A percentile compares a stretch with the other conserved stretches of the same genome.
phyloP scores from a whole-genome alignment of 2,888 invertebrate genomes.

The Blera fallax region DNA sequence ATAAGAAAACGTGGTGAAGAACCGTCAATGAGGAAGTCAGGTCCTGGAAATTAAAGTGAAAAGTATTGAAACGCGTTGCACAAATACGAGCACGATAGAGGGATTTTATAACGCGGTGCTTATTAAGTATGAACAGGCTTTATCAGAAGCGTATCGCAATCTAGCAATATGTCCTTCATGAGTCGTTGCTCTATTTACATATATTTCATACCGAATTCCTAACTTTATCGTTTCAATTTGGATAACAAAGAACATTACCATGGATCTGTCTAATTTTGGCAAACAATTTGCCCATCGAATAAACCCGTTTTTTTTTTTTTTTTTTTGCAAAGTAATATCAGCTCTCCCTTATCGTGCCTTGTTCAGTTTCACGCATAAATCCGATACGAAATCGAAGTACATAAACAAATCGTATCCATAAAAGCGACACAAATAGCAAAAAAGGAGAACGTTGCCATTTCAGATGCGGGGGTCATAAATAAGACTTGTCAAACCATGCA shows the following conservation, averaged over 20 bases:
- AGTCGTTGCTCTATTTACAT: no score
- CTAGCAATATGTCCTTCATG: neutral
- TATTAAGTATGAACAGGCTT: no score
- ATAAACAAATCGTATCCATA: slow-evolving; percentile 68
- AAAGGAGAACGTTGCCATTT: slow-evolving; percentile 46
- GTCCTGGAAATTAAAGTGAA: no score
- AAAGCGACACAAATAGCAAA: slow-evolving; percentile 26
- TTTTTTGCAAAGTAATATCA: neutral
- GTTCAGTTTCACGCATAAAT: slow-evolving; percentile 58
- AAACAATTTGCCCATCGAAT: neutral
- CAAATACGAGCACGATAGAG: no score
- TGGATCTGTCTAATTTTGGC: neutral
- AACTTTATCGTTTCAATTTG: no score
- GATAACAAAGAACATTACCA: no score
- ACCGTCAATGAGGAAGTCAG: no score
- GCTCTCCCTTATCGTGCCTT: neutral
- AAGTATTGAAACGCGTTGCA: no score
- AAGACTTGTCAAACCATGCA: slow-evolving; percentile 45
- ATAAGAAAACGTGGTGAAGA: no score
- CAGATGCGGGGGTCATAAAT: slow-evolving; percentile 49
- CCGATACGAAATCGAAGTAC: slow-evolving; percentile 64
- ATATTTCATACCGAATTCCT: no score
- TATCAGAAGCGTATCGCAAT: no score
- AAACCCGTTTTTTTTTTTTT: slow-evolving; percentile 4
- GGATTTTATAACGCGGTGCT: no score